Base-by-base conservation (phyloP, 1,140 invertebrate species). In the Sitobion miscanthi region DNA sequence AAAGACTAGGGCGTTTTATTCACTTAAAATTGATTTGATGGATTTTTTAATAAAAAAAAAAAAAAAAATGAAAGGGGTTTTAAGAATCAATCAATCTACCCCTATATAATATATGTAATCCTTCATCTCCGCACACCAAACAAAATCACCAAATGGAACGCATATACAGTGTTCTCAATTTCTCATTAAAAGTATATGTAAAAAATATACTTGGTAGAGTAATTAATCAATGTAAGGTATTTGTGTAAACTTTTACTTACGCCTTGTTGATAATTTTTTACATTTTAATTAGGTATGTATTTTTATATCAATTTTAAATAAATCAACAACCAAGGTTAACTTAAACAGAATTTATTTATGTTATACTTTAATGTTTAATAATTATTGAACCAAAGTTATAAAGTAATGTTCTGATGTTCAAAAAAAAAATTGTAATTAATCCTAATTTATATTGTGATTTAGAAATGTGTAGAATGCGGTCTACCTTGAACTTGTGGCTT, bases 51-150 rank as follows among this genome's bases (percentile, higher is more conserved):
- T 35, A 69, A 5, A 35, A 83, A 17, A 17, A 88, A 17, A 17
- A 88, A 89, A 90, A 90, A 42, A 62, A 52, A 52, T 62, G 35
- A 45, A 62, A 85, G 17, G 25, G 82, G 8, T 54, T 92, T 85
- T 57, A 85, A 52, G 62, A 93, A 93, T 93, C 91, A 93, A 93
- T 93, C 91, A 93, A 85, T 93, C 91, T 93, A 93, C 91, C 91
- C 91, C 47, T 45, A 57, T 82, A 47, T 91, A 83, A 88, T 54
- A n/a, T 90, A 30, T 82, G 69, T 91, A 91, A 88, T 54, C 49
- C 49, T 54, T 54, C 49, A 38, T 54, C 49, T 54, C 35, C n/a
- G 30, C 38, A 38, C 49, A 89, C 47, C 49, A 35, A 88, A 88
- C 49, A 35, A 89, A 89, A 38, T 52, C 49, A 54, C 49, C 87